Evolutionary conservation across 2,797 vertebrate species (phyloP), one percentile per base, ranked within the genome.

Genomic region (Notolabrus celidotus): DNA sequence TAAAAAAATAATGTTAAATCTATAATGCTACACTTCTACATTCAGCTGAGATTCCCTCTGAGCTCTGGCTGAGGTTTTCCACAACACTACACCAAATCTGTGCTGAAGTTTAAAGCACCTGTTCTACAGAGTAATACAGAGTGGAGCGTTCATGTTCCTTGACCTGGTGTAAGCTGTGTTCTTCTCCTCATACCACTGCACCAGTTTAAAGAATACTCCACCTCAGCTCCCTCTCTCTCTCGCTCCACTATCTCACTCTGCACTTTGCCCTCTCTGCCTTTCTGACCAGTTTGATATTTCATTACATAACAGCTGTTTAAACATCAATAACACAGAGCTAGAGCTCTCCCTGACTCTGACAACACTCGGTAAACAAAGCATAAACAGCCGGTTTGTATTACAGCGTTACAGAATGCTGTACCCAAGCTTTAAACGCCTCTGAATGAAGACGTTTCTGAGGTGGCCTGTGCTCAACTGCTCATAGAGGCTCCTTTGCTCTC

Each of bases 401-500:
- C 3, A 12, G 39, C 38, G 42, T 10, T 12, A 20, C 7, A 15
- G 6, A 9, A n/a, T 29, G 19, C 15, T 34, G 10, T 2, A 38
- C 14, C 14, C 10, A 22, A 36, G 41, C 14, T 1, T 55, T 39
- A 25, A n/a, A 41, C 51, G 6, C 49, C 41, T 63, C 27, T 74
- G n/a, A 65, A 45, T 50, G 55, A 29, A 23, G 36, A 5, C 33
- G 25, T 52, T 36, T 31, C 12, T 41, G 41, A 57, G 57, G 46
- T 66, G 41, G 19, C 36, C 56, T 54, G 42, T 66, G 69, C 47
- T 80, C 25, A 49, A 54, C 42, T 66, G 69, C 47, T 80, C 25
- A 49, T 22, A 54, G 66, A 43, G 54, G 57, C 62, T 71, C 60
- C 63, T 73, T 77, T 80, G 52, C 77, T 34, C 34, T 70, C 56